Evolutionary conservation across 2,797 vertebrate species (phyloP).

Genomic region (Phylloscopus collybita): DNA sequence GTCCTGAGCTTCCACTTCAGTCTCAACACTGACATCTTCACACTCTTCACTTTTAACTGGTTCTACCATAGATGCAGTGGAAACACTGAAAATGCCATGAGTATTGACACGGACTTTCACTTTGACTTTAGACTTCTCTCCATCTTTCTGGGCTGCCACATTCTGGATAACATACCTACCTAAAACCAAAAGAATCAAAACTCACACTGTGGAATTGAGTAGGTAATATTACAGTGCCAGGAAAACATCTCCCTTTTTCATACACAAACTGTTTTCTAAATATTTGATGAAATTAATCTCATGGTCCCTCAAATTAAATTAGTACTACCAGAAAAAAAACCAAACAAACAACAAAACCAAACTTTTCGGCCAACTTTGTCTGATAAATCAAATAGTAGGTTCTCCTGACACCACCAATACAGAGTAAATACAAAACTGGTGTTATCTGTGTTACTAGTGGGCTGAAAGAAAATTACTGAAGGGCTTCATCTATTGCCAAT

Average conservation of each 20-base stretch:
- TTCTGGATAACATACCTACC: conserved; percentile 84
- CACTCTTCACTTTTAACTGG: conserved; percentile 76
- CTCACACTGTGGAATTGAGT: not conserved
- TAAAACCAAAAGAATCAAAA: conserved; percentile 28
- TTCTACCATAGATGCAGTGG: conserved; percentile 82
- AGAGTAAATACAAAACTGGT: not conserved
- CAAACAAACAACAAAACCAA: not conserved
- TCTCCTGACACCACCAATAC: not conserved
- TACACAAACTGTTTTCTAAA: not conserved
- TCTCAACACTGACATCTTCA: conserved; percentile 62
- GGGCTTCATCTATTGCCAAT: not conserved
- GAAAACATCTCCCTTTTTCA: not conserved
- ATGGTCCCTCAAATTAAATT: not conserved
- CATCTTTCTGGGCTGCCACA: conserved; percentile 81
- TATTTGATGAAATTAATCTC: not conserved
- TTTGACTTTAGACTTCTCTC: conserved; percentile 84
- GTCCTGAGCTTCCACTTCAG: conserved; percentile 68
- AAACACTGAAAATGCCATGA: conserved; percentile 83
- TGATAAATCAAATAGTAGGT: not conserved
- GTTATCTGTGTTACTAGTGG: not conserved
- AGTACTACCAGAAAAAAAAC: not conserved
- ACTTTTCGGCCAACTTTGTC: not conserved
- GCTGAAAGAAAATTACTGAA: not conserved
- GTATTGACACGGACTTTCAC: conserved; percentile 83
- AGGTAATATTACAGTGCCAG: not conserved